Conservation (phyloP, 2,888 invertebrate genomes). For the Tenthredo amoena region DNA sequence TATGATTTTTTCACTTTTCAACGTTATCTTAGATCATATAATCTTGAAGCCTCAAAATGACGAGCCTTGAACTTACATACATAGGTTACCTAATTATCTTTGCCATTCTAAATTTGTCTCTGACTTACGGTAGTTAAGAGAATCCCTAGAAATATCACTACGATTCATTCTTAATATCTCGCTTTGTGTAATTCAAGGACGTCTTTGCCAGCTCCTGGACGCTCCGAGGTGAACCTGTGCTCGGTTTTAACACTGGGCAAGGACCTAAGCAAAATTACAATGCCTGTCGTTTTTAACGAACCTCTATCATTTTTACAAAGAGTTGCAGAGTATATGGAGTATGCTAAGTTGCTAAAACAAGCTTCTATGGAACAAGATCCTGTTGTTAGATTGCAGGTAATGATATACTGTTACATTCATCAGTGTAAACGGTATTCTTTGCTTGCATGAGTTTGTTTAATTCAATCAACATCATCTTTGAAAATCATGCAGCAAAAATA, state of each 20-base stretch:
- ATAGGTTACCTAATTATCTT: not conserved
- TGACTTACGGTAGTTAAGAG: slow-evolving; percentile 19
- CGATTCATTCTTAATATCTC: not conserved
- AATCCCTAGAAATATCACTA: slow-evolving; percentile 14
- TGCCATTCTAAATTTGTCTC: not conserved
- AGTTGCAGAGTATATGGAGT: slow-evolving; percentile 96
- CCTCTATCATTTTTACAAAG: slow-evolving; percentile 97
- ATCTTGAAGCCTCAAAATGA: slow-evolving; percentile 16
- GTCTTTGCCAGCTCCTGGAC: slow-evolving; percentile 74
- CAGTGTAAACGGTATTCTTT: not conserved
- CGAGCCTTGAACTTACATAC: slow-evolving; percentile 4
- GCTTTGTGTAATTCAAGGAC: slow-evolving; percentile 65
- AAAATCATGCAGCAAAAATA: not conserved
- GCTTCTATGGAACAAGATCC: slow-evolving; percentile 90
- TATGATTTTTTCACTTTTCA: not conserved
- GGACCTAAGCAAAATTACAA: slow-evolving; percentile 96
- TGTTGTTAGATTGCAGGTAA: slow-evolving; percentile 89
- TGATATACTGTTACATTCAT: slow-evolving; percentile 13
- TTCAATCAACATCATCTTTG: slow-evolving; percentile 13
- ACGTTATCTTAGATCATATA: not conserved
- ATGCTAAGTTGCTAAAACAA: slow-evolving; percentile 87
- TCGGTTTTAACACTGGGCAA: slow-evolving; percentile 82
- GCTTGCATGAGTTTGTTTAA: not conserved
- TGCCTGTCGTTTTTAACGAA: slow-evolving; percentile 98
- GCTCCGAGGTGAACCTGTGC: slow-evolving; percentile 75